Evolutionary conservation across 1,140 invertebrate genomes (phyloP), one percentile per base, ranked within the genome.

Genomic region (Tetragnatha versicolor): DNA sequence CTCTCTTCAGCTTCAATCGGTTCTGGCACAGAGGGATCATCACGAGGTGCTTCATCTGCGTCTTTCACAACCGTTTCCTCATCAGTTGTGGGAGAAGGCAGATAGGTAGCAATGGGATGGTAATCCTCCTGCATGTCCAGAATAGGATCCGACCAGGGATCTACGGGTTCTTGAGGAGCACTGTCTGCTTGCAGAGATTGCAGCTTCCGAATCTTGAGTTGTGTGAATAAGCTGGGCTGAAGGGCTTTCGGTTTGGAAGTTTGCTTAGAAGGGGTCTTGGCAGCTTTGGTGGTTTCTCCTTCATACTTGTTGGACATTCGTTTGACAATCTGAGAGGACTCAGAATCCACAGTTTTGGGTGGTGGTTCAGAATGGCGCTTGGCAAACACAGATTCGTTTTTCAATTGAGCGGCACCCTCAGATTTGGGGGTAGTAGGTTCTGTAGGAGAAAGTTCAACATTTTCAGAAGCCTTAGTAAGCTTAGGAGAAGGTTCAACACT

Each of bases 111-210:
- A 4, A 79, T 69, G 5, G 76, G 76, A 60, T 79, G 76, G 33
- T 79, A 79, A 58, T 79, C 76, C 27, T 80, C 73, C 31, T 76
- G 69, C 61, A 76, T 77, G 49, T 81, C 80, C 20, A 81, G 45
- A 20, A 81, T 81, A 22, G 80, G 80, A 66, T 81, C 76, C 37
- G 73, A 78, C 80, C 80, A 81, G 4, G 80, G 80, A 70, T 81
- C 80, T 45, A 65, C 27, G 12, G 73, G 72, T 1, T 55, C 37
- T n/a, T 35, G 12, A 53, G 27, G 29, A 45, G 35, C 33, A 25
- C 17, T 12, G 29, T 63, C 68, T 20, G 78, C 66, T 39, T 80
- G 70, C 29, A 81, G 37, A 20, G 73, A 77, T 29, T 81, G 80
- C 14, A 81, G 33, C 37, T 81, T 81, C 45, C 70, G 31, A 45